Conservation (phyloP, 2,113 vertebrate species). For the Micromys minutus region DNA sequence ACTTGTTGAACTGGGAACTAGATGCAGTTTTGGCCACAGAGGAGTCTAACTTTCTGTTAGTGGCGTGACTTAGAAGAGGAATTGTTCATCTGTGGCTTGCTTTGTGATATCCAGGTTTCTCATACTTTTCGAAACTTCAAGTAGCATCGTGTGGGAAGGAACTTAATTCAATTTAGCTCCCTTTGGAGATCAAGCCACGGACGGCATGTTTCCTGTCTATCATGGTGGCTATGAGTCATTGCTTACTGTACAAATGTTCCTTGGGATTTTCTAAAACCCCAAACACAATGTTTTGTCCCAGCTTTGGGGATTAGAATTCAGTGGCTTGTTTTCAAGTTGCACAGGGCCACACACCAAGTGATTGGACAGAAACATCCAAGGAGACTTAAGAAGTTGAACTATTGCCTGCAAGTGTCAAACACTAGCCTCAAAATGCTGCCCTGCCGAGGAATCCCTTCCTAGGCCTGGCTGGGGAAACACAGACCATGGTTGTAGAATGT, state of each 20-base stretch:
- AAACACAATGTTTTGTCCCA: conserved; percentile 67
- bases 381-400: conserved; percentile 48
- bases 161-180: conserved; percentile 54
- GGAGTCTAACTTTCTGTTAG: conserved; percentile 47
- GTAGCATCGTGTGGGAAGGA: conserved; percentile 52
- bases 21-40: conserved; percentile 24
- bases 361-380: conserved; percentile 22
- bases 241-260: conserved; percentile 59
- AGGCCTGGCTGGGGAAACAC: not conserved
- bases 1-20: conserved; percentile 1
- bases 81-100: conserved; percentile 35
- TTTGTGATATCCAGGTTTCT: conserved; percentile 61
- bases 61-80: conserved; percentile 29
- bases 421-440: not conserved
- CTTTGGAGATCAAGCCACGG: conserved; percentile 40
- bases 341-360: conserved; percentile 65
- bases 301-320: conserved; percentile 51
- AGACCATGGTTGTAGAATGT: not conserved
- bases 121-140: conserved; percentile 15
- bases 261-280: conserved; percentile 63
- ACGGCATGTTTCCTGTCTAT: conserved; percentile 29
- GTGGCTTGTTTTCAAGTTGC: conserved; percentile 61
- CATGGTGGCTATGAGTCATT: conserved; percentile 62
- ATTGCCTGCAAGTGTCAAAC: not conserved
- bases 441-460: not conserved